phyloP scores from a whole-genome alignment of 2,113 vertebrate species.

The Entosphenus tridentatus region DNA sequence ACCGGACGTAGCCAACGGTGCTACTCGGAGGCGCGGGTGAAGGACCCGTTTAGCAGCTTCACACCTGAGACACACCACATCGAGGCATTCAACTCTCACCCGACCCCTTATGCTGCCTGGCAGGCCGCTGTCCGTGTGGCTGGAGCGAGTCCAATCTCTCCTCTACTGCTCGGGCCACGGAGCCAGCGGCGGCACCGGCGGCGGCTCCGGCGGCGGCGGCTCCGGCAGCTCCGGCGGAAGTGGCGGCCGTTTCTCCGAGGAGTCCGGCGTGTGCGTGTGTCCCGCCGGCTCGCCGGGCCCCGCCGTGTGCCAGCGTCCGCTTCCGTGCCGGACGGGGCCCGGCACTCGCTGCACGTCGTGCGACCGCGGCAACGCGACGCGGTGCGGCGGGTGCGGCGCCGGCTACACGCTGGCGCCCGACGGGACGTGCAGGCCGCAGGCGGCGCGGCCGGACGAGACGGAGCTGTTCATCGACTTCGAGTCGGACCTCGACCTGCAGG shows the following conservation, averaged over 20 bases:
- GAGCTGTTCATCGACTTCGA: background rate
- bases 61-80: too few relatives aligned
- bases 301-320: background rate
- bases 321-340: background rate
- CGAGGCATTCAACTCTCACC: too few relatives aligned
- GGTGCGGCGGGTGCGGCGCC: background rate
- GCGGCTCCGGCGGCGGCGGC: background rate
- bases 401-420: constrained; percentile 1
- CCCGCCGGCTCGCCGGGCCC: background rate
- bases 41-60: too few relatives aligned
- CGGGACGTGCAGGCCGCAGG: background rate
- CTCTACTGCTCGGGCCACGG: constrained; percentile 4
- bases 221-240: background rate
- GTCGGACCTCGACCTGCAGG: constrained; percentile 1
- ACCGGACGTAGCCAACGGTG: too few relatives aligned
- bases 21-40: too few relatives aligned
- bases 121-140: background rate
- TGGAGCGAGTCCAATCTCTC: constrained; percentile 4
- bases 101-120: background rate
- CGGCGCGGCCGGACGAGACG: background rate
- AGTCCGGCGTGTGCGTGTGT: background rate
- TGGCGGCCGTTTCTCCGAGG: background rate
- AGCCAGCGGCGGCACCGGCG: background rate
- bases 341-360: background rate
- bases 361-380: background rate